These are phyloP conservation scores for Oscheius sp. DNA, from an alignment of 1,140 invertebrate species.

Conservation along the genomic window DNA sequence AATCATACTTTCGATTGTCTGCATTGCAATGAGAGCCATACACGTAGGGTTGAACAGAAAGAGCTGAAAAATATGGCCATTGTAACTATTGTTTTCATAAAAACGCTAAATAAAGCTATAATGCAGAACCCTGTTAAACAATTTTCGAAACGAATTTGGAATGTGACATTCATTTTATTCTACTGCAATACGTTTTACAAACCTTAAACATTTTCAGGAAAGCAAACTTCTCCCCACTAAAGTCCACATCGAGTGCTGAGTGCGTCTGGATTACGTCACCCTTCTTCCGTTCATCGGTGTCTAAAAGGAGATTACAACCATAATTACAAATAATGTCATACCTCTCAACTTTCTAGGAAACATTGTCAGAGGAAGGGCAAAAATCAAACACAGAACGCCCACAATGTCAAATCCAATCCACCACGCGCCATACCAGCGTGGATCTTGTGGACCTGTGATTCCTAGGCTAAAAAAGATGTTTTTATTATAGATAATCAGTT, in stretches of 20 bases:
- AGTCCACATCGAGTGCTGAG: conserved; percentile 17
- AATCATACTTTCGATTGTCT: conserved; percentile 29
- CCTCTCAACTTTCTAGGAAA: conserved; percentile 27
- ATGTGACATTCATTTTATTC: too few species aligned
- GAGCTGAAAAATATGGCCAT: conserved; percentile 1
- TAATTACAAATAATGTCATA: not conserved
- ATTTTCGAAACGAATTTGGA: too few species aligned
- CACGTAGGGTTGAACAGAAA: conserved; percentile 29
- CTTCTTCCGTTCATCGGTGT: conserved; percentile 21
- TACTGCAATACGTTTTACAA: not conserved
- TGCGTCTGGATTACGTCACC: conserved; percentile 24
- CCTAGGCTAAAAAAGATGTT: conserved; percentile 16
- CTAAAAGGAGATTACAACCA: not conserved
- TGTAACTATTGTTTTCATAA: not conserved
- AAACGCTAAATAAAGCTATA: too few species aligned
- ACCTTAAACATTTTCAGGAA: conserved; percentile 28
- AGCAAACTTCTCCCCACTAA: conserved; percentile 25
- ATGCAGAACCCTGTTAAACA: too few species aligned
- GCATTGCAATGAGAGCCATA: conserved; percentile 32
- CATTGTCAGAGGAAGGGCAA: conserved; percentile 16
- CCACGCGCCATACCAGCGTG: conserved; percentile 31
- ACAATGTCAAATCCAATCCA: conserved; percentile 30
- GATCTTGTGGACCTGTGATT: conserved; percentile 12
- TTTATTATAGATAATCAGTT: not conserved
- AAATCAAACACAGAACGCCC: conserved; percentile 14